These are phyloP conservation scores for Ara ararauna DNA, from an alignment of 2,797 vertebrate species.

Conservation along the genomic window DNA sequence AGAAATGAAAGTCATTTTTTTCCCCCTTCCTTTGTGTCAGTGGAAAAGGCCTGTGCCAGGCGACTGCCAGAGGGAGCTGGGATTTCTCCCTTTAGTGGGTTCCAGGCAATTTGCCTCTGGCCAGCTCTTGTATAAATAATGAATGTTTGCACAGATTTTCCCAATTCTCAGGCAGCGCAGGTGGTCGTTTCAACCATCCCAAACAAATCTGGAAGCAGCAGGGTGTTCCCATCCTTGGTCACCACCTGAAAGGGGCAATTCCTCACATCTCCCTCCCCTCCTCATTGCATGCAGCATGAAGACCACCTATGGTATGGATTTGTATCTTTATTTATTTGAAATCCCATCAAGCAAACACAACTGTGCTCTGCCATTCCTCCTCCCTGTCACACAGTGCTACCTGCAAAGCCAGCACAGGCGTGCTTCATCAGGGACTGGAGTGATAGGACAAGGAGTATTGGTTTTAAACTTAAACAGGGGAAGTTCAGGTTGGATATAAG, in stretches of 20 bases:
- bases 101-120: slow-evolving; percentile 67
- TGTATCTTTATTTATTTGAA: not conserved
- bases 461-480: not conserved
- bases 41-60: slow-evolving; percentile 30
- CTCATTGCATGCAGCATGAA: not conserved
- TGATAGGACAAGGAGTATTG: not conserved
- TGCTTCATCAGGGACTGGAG: not conserved
- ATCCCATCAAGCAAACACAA: fast-evolving
- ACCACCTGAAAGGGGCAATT: not conserved
- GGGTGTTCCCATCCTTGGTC: not conserved
- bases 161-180: slow-evolving; percentile 8
- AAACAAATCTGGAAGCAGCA: slow-evolving; percentile 14
- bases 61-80: slow-evolving; percentile 23
- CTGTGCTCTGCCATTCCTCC: fast-evolving
- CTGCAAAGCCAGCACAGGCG: not conserved
- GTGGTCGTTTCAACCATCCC: slow-evolving; percentile 29
- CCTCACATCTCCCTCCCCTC: not conserved
- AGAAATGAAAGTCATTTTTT: slow-evolving; percentile 51
- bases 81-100: slow-evolving; percentile 61
- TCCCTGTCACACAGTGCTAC: not conserved
- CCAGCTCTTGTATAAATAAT: slow-evolving; percentile 65
- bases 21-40: not conserved
- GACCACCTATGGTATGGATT: not conserved
- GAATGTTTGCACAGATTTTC: slow-evolving; percentile 47
- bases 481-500: not conserved